Base-by-base conservation (phyloP, 2,888 invertebrate species). In the Mythimna lalbum region DNA sequence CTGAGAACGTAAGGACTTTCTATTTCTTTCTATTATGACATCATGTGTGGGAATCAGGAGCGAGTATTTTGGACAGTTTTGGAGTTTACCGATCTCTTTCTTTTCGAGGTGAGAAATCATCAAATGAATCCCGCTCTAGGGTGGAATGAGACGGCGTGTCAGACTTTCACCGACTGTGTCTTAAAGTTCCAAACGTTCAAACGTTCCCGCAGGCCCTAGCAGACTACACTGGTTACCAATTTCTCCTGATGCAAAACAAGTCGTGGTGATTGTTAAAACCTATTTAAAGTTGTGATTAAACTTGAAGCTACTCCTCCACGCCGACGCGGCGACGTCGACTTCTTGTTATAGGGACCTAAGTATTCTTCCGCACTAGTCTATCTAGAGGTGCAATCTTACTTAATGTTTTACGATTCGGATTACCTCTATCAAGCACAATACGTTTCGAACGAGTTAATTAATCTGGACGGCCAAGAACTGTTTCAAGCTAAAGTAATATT, bases 331-430 rank as follows among this genome's bases (percentile, higher is more conserved):
- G 10, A 57, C 10, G 50, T 43, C 27, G 47, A 50, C 27, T 52
- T 61, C 50, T 17, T 57, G 50, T 59, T 36, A n/a, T 23, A 31
- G 33, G 17, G 0, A 5, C 43, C 17, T 43, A 43, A 39, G 43
- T 47, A 55, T 53, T 53, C 52, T 52, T 50, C 43, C n/a, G 23
- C n/a, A 27, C 19, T 47, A 43, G 23, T 74, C 47, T 52, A 43
- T 49, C 27, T 27, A n/a, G 21, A 55, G 36, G 17, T n/a, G 63
- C 23, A 73, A 73, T 62, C 47, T 53, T 55, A 62, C 31, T 61
- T 80, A 85, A 88, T 83, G 84, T 83, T 92, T 90, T 92, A 92
- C 86, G 89, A 89, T 72, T 78, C 67, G 66, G 87, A 91, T 90
- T 88, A 86, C 76, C 81, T 82, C 84, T 87, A 88, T 88, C 88